Evolutionary conservation across 2,113 vertebrate species (phyloP).

Genomic region (Gulo gulo): DNA sequence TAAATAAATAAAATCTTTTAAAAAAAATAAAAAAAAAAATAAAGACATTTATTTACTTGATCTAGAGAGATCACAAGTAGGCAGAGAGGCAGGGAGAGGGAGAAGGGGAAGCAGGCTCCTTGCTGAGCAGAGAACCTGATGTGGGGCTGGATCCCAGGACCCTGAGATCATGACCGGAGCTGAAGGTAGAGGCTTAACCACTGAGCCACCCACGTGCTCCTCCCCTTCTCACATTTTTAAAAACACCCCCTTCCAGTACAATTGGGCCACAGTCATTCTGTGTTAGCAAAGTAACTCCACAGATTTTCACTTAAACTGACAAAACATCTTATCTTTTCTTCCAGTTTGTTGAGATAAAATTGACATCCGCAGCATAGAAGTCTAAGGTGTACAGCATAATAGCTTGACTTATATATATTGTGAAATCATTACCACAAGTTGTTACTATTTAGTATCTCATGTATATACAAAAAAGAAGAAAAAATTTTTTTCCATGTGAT

Average conservation of each 20-base stretch:
- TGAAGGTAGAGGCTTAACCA: too few relatives aligned
- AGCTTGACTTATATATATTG: neutral
- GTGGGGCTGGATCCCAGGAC: too few relatives aligned
- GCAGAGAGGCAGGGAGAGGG: too few relatives aligned
- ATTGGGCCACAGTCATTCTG: neutral
- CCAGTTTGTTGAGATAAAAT: neutral
- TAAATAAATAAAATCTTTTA: too few relatives aligned
- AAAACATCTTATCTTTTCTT: neutral
- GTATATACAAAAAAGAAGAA: neutral
- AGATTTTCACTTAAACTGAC: neutral
- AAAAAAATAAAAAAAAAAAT: too few relatives aligned
- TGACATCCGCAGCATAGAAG: neutral
- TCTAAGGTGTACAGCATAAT: neutral
- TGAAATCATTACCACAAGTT: neutral
- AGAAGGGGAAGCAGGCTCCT: too few relatives aligned
- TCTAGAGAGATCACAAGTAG: too few relatives aligned
- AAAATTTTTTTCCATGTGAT: neutral
- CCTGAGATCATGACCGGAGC: too few relatives aligned
- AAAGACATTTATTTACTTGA: too few relatives aligned
- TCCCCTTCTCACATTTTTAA: neutral
- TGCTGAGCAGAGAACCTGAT: too few relatives aligned
- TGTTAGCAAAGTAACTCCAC: neutral
- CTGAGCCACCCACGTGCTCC: too few relatives aligned
- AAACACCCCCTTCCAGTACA: neutral
- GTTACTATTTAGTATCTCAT: neutral